phyloP scores from a whole-genome alignment of 30 jellyfish, hydroid and myxozoan genomes.

The Rhopilema esculentum region DNA sequence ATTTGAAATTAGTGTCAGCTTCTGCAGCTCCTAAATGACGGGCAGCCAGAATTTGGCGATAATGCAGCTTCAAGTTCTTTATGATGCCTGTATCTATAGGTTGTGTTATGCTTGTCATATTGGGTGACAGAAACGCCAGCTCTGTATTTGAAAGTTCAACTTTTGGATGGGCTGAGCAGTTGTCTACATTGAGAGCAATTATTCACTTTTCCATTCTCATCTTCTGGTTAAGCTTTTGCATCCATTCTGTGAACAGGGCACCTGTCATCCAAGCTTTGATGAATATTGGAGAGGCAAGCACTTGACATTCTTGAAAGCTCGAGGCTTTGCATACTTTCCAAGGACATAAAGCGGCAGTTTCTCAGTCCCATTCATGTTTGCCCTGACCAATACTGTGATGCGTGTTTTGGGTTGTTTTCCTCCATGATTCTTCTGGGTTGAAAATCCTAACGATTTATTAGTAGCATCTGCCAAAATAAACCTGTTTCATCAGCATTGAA shows the following conservation, averaged over 20 bases:
- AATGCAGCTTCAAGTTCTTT: constrained; percentile 8
- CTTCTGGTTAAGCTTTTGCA: constrained; percentile 12
- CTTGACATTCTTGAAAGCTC: constrained; percentile 12
- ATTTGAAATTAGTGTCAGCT: constrained; percentile 1
- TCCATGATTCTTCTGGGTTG: background rate
- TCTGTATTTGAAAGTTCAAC: constrained; percentile 17
- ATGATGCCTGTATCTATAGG: constrained; percentile 42
- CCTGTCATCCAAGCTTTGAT: background rate
- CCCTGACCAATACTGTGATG: constrained; percentile 33
- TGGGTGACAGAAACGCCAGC: constrained; percentile 28
- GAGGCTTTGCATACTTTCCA: constrained; percentile 52
- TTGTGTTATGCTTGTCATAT: constrained; percentile 44
- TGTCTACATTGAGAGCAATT: constrained; percentile 22
- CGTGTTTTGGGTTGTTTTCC: constrained; percentile 1
- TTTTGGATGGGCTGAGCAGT: constrained; percentile 49
- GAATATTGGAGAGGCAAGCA: constrained; percentile 6
- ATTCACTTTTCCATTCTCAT: background rate
- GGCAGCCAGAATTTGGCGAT: constrained; percentile 3
- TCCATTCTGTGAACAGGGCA: too few species aligned
- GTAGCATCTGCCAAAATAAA: too few species aligned
- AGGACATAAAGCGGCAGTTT: constrained; percentile 28
- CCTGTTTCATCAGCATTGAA: constrained; percentile 59
- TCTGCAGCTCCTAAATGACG: constrained; percentile 23
- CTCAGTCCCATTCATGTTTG: constrained; percentile 42
- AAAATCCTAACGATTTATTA: constrained; percentile 32